Conservation (phyloP, 92 coral and sea anemone species). For the Scolanthus callimorphus region DNA sequence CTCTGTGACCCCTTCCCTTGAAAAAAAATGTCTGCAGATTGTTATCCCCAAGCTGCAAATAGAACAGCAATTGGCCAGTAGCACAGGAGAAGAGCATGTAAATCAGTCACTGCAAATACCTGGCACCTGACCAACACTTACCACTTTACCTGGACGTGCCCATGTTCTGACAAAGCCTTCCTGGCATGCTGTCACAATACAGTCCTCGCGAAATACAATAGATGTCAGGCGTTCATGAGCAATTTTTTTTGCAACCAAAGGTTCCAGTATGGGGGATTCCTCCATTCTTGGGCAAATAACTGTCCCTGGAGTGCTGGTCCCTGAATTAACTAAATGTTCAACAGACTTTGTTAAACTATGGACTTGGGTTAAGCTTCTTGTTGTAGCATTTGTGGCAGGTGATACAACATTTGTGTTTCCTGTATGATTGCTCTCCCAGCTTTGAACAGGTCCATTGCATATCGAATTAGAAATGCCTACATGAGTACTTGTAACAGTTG, state of each 20-base stretch:
- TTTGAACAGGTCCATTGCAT: slow-evolving; percentile 82
- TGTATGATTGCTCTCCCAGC: slow-evolving; percentile 60
- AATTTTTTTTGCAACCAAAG: slow-evolving; percentile 94
- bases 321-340: slow-evolving; percentile 71
- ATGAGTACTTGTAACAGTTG: slow-evolving; percentile 44
- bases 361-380: slow-evolving; percentile 82
- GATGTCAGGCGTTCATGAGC: slow-evolving; percentile 92
- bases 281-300: slow-evolving; percentile 86
- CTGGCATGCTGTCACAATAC: slow-evolving; percentile 95
- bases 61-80: no score
- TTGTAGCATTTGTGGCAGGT: slow-evolving; percentile 45
- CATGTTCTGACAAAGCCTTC: slow-evolving; percentile 97
- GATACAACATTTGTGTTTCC: slow-evolving; percentile 60
- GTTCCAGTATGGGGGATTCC: slow-evolving; percentile 87
- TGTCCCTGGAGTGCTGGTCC: slow-evolving; percentile 84
- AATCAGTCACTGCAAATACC: neutral
- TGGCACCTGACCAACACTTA: slow-evolving; percentile 59
- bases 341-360: slow-evolving; percentile 90
- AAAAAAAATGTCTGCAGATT: no score
- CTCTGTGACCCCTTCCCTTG: no score
- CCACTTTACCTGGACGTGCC: slow-evolving; percentile 99
- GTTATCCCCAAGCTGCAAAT: no score
- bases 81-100: neutral
- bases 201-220: slow-evolving; percentile 86
- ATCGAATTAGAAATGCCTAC: slow-evolving; percentile 32